These are phyloP conservation scores for Drosophila triauraria DNA, from an alignment of 1,140 invertebrate species.

Conservation along the genomic window DNA sequence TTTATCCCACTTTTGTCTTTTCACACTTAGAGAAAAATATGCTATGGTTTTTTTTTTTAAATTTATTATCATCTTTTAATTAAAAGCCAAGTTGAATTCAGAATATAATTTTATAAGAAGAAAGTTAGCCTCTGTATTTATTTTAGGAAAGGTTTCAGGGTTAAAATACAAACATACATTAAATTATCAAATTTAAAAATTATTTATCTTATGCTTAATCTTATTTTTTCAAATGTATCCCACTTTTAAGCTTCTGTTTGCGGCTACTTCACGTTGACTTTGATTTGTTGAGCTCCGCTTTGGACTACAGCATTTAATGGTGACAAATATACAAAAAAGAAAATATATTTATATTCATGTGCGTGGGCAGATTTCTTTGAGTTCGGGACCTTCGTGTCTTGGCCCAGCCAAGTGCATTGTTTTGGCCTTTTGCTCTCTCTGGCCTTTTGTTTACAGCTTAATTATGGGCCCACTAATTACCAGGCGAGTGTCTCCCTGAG, in stretches of 20 bases:
- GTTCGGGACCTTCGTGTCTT: constrained; percentile 38
- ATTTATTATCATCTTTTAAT: no score
- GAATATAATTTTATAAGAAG: background rate
- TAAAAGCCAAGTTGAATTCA: rapidly evolving
- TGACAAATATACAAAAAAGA: constrained; percentile 31
- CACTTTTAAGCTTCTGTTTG: constrained; percentile 43
- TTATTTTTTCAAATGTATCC: background rate
- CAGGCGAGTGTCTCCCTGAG: constrained; percentile 66
- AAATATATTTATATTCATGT: constrained; percentile 27
- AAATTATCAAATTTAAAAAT: background rate
- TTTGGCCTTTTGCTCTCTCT: constrained; percentile 21
- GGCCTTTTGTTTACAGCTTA: constrained; percentile 60
- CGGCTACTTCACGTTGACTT: constrained; percentile 42
- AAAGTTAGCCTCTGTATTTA: no score
- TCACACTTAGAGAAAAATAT: background rate
- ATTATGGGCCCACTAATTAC: constrained; percentile 67
- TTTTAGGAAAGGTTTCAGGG: background rate
- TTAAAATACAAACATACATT: background rate
- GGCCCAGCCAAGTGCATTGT: constrained; percentile 27
- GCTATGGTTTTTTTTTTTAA: no score
- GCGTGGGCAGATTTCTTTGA: constrained; percentile 41
- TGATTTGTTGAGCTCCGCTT: constrained; percentile 55
- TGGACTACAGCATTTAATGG: constrained; percentile 40
- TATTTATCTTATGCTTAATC: no score
- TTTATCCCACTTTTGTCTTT: constrained; percentile 13